These are phyloP conservation scores for Molorchus minor DNA, from an alignment of 2,888 invertebrate species.

Conservation along the genomic window DNA sequence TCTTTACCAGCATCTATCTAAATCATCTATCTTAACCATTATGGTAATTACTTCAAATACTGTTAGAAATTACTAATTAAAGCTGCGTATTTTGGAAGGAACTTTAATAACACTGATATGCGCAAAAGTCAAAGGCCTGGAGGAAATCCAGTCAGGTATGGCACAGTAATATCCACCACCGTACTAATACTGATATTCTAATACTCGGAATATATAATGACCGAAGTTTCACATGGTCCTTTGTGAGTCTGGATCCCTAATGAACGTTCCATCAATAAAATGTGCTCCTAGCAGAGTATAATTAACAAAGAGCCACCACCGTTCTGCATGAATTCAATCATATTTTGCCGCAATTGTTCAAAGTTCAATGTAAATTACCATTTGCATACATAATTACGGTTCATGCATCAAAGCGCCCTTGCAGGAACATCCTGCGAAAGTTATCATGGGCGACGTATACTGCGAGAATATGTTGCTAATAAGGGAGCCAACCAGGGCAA, in stretches of 20 bases:
- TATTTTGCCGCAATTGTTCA: constrained; percentile 58
- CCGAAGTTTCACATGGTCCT: constrained; percentile 43
- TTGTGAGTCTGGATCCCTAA: constrained; percentile 42
- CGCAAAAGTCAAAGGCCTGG: constrained; percentile 29
- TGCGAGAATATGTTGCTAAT: constrained; percentile 4
- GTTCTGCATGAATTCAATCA: constrained; percentile 50
- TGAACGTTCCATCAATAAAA: constrained; percentile 44
- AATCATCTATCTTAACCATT: too few species aligned
- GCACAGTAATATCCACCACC: constrained; percentile 31
- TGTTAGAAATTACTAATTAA: too few species aligned
- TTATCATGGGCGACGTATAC: constrained; percentile 40
- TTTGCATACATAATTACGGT: constrained; percentile 61
- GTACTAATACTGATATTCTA: constrained; percentile 31
- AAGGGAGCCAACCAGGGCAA: constrained; percentile 4
- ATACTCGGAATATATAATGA: constrained; percentile 37
- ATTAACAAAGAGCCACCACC: constrained; percentile 57
- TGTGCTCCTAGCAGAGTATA: constrained; percentile 47
- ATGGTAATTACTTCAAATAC: too few species aligned
- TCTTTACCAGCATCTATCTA: too few species aligned
- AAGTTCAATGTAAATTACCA: constrained; percentile 61
- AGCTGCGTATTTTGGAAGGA: too few species aligned
- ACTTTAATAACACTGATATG: too few species aligned
- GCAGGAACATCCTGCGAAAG: constrained; percentile 40
- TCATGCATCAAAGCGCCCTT: constrained; percentile 50
- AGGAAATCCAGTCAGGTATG: constrained; percentile 41